Evolutionary conservation across 2,113 vertebrate species (phyloP), one percentile per base, ranked within the genome.

Genomic region (Istiophorus platypterus): DNA sequence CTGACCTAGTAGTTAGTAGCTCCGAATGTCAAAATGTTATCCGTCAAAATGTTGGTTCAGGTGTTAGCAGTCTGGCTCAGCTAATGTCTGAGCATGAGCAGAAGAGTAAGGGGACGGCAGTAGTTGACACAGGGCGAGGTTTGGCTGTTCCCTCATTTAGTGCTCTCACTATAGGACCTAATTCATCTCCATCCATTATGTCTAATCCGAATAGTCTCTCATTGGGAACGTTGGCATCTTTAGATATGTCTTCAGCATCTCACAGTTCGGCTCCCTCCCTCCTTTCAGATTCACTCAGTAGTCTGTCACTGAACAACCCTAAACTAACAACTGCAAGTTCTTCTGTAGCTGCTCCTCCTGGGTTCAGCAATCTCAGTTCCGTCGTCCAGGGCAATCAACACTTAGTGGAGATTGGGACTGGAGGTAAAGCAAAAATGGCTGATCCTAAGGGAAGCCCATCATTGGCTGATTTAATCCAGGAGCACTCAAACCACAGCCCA

Each of bases 391-490:
- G 80, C 83, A 89, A 59, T 80, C 93, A 82, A 54, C 73, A 13
- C 14, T 63, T 82, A 17, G 27, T 67, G 79, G 89, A 89, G 72
- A 57, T 61, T 84, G 90, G 61, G 65, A 81, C 68, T 58, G 72
- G 78, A 84, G 68, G 77, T 67, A 89, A 62, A 72, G 68, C 88
- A 8, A 81, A 63, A 37, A 18, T 3, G 1, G 22, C 22, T 45
- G 66, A 87, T 63, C 79, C 83, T 27, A 87, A 84, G 56, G 96
- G 92, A 92, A 94, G 88, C 89, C 93, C 92, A 1, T 98, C 97
- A 6, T 70, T 99, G 83, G 95, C 97, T 61, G 97, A 97, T 80
- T 95, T 98, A 72, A 95, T 97, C 85, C 95, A 95, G 89, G 95
- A 97, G 69, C 96, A 96, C 80, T 95, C 96, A 81, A 94, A 91